Evolutionary conservation across 2,888 invertebrate species (phyloP).

Genomic region (Heliconius sara): DNA sequence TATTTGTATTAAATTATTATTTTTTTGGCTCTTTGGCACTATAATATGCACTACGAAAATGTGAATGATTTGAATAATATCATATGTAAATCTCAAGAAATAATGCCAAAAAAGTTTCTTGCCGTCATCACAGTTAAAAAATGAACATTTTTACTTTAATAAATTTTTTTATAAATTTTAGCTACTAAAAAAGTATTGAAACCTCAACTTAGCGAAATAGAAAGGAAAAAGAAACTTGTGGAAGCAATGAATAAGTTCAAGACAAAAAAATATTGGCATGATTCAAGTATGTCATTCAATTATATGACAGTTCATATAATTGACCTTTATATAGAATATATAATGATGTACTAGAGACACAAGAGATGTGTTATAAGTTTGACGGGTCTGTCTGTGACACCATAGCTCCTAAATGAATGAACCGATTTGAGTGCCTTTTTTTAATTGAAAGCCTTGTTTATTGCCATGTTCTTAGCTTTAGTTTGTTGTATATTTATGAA

Average conservation of each 20-base stretch:
- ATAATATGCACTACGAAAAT: no score
- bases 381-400: no score
- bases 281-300: conserved; percentile 60
- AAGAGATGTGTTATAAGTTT: no score
- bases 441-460: no score
- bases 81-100: conserved; percentile 47
- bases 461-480: no score
- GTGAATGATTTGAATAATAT: not conserved
- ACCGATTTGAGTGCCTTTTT: no score
- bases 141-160: not conserved
- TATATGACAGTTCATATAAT: not conserved
- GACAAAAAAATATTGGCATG: conserved; percentile 62
- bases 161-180: not conserved
- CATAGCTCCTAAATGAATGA: no score
- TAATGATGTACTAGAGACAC: no score
- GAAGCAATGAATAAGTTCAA: conserved; percentile 64
- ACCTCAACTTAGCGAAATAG: conserved; percentile 56
- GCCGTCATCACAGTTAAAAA: not conserved
- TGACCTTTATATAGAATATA: no score
- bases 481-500: no score
- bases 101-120: not conserved
- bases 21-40: not conserved
- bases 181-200: conserved; percentile 42
- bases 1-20: not conserved
- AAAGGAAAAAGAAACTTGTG: conserved; percentile 58